Percentiles rank a stretch among this genome's conserved stretches.
phyloP scores from a whole-genome alignment of 2,113 vertebrate species.

The Ia io region DNA sequence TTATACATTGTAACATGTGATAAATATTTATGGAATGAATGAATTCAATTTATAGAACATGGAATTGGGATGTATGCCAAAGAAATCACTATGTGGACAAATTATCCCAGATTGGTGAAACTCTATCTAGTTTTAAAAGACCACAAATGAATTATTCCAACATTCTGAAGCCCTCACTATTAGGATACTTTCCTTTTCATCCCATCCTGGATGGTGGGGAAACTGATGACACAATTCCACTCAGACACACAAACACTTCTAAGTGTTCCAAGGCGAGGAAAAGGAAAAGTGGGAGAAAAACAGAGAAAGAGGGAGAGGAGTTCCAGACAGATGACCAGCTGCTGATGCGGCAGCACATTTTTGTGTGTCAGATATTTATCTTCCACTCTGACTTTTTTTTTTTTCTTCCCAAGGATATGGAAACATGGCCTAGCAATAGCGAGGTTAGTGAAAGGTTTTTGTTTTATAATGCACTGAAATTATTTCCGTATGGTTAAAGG shows the following conservation, averaged over 20 bases:
- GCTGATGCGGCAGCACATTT: neutral
- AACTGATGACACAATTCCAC: neutral
- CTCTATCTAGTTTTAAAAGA: neutral
- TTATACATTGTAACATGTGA: neutral
- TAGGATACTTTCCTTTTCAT: neutral
- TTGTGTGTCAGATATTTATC: conserved; percentile 55
- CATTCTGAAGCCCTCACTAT: neutral
- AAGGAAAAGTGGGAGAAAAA: conserved; percentile 43
- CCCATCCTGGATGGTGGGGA: neutral
- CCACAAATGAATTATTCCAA: neutral
- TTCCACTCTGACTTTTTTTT: neutral
- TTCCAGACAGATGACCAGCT: neutral
- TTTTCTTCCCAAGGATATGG: neutral
- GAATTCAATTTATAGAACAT: conserved; percentile 10
- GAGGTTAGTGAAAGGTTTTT: conserved; percentile 55
- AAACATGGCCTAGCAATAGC: conserved; percentile 1
- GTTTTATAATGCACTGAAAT: conserved; percentile 63
- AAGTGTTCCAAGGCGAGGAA: conserved; percentile 45
- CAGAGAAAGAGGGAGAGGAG: neutral
- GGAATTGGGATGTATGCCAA: neutral
- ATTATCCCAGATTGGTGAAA: conserved; percentile 37
- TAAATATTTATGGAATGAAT: neutral
- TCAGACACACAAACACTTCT: neutral
- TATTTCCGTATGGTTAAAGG: conserved; percentile 71
- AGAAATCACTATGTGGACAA: neutral